phyloP scores from a whole-genome alignment of 1,140 invertebrate genomes.

The Tetragonula clypearis region DNA sequence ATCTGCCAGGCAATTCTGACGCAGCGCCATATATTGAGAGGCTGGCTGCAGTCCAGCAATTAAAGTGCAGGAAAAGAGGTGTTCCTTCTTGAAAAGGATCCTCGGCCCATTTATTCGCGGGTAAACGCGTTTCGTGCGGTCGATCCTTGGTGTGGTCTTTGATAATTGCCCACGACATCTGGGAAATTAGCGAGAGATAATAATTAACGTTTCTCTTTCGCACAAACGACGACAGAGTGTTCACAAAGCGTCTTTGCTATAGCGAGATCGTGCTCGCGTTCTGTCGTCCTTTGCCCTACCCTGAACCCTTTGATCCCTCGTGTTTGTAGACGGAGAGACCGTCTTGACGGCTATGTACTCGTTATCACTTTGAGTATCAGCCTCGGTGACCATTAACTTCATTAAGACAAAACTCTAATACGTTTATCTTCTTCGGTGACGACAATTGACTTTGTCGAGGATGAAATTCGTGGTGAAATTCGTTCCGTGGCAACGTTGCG shows the following conservation, averaged over 20 bases:
- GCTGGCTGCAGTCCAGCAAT: constrained; percentile 17
- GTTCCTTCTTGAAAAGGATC: neutral
- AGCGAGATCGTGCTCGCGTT: constrained; percentile 36
- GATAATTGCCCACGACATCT: constrained; percentile 38
- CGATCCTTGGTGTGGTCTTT: neutral
- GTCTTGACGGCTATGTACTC: neutral
- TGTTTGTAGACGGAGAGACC: constrained; percentile 29
- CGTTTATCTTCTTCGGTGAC: neutral
- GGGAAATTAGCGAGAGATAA: constrained; percentile 60
- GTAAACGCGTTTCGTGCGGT: neutral
- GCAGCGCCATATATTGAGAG: neutral
- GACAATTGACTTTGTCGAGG: neutral
- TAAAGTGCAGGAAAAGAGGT: constrained; percentile 1
- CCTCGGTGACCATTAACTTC: constrained; percentile 10
- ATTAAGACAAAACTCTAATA: constrained; percentile 16
- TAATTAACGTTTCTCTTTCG: constrained; percentile 67
- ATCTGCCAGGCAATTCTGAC: neutral
- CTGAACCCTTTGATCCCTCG: constrained; percentile 52
- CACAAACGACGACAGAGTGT: constrained; percentile 30
- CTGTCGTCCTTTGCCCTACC: constrained; percentile 45
- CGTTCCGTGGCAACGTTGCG: neutral
- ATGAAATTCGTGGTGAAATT: neutral
- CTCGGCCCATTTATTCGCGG: neutral
- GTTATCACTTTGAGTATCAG: constrained; percentile 3
- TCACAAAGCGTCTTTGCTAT: constrained; percentile 57